Evolutionary conservation across 2,888 invertebrate genomes (phyloP).

Genomic region (Cantharis rustica): DNA sequence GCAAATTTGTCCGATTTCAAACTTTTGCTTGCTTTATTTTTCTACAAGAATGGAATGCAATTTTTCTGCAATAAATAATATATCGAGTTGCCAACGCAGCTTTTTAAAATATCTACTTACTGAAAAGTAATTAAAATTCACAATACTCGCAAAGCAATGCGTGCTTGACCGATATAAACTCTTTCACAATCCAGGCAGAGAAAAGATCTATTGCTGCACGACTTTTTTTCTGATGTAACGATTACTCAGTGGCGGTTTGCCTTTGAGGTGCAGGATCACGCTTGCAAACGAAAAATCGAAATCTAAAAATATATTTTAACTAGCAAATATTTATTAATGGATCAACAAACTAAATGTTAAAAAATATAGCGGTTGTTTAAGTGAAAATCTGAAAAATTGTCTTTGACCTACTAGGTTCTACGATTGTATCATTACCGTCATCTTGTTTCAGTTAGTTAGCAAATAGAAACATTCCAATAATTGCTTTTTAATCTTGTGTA

Average conservation of each 20-base stretch:
- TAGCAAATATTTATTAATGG: too few species aligned
- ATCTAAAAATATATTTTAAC: too few species aligned
- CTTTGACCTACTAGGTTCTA: too few species aligned
- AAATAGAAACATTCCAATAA: too few species aligned
- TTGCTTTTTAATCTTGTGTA: too few species aligned
- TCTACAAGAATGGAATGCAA: background rate
- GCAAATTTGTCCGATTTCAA: constrained; percentile 10
- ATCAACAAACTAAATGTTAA: too few species aligned
- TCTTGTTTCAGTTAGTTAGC: too few species aligned
- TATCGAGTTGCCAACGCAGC: background rate
- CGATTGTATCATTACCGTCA: too few species aligned
- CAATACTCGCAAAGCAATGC: background rate
- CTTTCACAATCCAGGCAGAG: background rate
- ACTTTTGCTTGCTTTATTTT: background rate
- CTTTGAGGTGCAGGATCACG: background rate
- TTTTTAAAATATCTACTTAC: background rate
- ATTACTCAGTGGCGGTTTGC: background rate
- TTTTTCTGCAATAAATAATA: background rate
- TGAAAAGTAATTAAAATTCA: background rate
- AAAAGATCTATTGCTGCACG: background rate
- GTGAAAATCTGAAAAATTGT: too few species aligned
- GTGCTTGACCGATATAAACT: background rate
- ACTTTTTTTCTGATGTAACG: background rate
- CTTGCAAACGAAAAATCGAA: background rate
- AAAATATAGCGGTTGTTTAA: too few species aligned